phyloP scores from a whole-genome alignment of 2,888 invertebrate species.

The Allygus modestus region DNA sequence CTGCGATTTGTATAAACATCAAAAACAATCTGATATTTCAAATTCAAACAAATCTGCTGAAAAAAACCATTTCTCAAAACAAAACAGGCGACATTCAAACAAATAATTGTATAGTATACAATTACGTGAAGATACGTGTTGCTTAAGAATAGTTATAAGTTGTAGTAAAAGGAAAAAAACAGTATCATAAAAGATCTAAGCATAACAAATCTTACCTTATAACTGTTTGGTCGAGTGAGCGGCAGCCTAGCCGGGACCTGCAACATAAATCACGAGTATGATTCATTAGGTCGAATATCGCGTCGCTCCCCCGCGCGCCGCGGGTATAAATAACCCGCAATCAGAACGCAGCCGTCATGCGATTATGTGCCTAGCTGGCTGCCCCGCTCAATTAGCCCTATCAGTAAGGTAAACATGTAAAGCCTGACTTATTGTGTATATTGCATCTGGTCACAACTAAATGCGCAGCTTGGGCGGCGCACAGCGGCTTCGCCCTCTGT shows the following conservation, averaged over 20 bases:
- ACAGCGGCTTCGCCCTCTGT: no score
- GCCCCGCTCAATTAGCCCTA: slow-evolving; percentile 53
- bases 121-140: no score
- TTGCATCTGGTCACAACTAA: slow-evolving; percentile 2
- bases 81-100: no score
- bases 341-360: slow-evolving; percentile 49
- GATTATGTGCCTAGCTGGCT: slow-evolving; percentile 47
- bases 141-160: no score
- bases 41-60: no score
- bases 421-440: slow-evolving; percentile 30
- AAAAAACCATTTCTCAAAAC: no score
- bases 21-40: no score
- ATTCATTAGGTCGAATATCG: slow-evolving; percentile 58
- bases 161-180: no score
- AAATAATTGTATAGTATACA: no score
- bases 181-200: not conserved
- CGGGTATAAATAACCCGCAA: slow-evolving; percentile 53
- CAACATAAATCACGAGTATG: slow-evolving; percentile 52
- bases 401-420: slow-evolving; percentile 52
- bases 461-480: no score
- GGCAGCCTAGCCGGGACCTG: slow-evolving; percentile 44
- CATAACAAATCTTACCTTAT: slow-evolving; percentile 38
- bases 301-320: slow-evolving; percentile 23
- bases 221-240: slow-evolving; percentile 40
- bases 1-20: no score